phyloP scores from a whole-genome alignment of 2,113 vertebrate species.

The Phyllostomus hastatus region DNA sequence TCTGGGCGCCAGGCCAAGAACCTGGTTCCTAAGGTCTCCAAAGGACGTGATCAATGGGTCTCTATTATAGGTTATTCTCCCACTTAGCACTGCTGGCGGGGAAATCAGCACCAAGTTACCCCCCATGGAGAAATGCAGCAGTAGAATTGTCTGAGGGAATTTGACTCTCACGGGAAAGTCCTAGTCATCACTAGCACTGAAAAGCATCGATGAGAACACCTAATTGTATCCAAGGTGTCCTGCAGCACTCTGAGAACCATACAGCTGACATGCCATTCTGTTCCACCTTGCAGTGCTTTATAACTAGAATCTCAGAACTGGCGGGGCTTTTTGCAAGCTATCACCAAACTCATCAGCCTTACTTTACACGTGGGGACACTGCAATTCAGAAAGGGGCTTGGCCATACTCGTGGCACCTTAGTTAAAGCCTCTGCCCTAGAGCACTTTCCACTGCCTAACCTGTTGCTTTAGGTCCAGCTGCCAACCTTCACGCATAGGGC shows the following conservation, averaged over 20 bases:
- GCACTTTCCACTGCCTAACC: background rate
- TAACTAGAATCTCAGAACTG: constrained; percentile 20
- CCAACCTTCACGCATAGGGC: background rate
- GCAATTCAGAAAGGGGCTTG: background rate
- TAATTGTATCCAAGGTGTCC: constrained; percentile 13
- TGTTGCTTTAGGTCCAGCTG: background rate
- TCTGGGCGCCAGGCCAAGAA: constrained; percentile 35
- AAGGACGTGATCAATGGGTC: constrained; percentile 9
- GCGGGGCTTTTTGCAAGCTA: background rate
- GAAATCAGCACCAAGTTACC: background rate
- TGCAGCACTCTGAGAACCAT: background rate
- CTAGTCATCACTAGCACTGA: background rate
- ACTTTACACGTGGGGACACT: background rate
- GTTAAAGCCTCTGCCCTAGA: background rate
- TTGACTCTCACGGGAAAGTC: background rate
- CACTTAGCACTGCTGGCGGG: background rate
- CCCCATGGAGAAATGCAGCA: background rate
- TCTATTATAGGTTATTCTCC: constrained; percentile 6
- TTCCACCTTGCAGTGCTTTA: constrained; percentile 21
- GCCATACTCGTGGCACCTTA: background rate
- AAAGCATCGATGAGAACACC: background rate
- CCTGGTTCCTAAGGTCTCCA: constrained; percentile 28
- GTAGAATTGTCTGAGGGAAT: constrained; percentile 1
- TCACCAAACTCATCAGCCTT: background rate
- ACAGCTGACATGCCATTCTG: background rate